Evolutionary conservation across 2,888 invertebrate species (phyloP), one percentile per base, ranked within the genome.

Genomic region (Plagodis pulveraria): DNA sequence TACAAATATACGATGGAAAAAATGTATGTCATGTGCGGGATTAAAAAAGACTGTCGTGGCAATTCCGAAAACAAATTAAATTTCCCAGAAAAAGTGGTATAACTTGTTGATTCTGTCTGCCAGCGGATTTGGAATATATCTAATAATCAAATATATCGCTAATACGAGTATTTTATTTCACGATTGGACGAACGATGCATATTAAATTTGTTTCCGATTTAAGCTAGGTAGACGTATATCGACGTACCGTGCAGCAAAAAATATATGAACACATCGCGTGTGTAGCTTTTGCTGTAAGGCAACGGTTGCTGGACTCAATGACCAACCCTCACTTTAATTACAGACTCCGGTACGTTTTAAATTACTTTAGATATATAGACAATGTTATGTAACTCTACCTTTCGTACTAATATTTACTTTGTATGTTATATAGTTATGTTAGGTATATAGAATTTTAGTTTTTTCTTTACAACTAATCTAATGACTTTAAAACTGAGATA

Each of bases 171-270:
- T 87, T 86, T 86, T 83, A 89, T 89, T 87, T 87, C 87, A 86
- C 83, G 86, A 85, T 84, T 83, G 84, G 80, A 78, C 83, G 86
- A 77, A 72, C 85, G 85, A 85, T 87, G 88, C 88, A 90, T 90
- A 90, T 89, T 89, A 89, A 89, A 89, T 90, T 89, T 88, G 88
- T 87, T 88, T 86, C 84, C 87, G 86, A 88, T 88, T 87, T 85
- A 84, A 85, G 82, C 81, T 77, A 76, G 77, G 77, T 82, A 72
- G 69, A 9, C 1, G 73, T 75, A 74, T 70, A 65, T 57, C 65
- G 62, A 63, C 48, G 71, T 67, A 69, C 72, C 76, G 80, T 77
- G 74, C 76, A 68, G 74, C 76, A 81, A 86, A 87, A 86, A 84
- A 81, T 77, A 78, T 78, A 2, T 76, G 73, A 62, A 57, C 56